Percentiles rank a stretch among this genome's conserved stretches.
These are phyloP conservation scores for Aplysina aerophoba DNA, from an alignment of 37 sponge, comb jelly and placozoan species.

Conservation along the genomic window DNA sequence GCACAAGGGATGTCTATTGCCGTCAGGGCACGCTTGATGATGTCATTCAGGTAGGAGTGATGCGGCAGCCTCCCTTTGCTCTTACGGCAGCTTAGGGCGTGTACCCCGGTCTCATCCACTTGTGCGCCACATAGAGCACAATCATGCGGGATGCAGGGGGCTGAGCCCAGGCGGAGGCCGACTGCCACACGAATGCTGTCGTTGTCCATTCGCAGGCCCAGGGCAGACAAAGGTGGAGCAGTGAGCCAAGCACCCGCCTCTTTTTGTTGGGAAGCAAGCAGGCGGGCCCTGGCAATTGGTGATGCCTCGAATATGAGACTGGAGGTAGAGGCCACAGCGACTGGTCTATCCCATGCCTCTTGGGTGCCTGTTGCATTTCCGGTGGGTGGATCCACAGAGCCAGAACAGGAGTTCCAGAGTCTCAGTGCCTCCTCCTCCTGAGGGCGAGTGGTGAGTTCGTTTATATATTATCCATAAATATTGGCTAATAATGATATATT, in stretches of 20 bases:
- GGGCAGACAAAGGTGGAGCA: conserved; percentile 36
- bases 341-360: conserved; percentile 37
- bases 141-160: conserved; percentile 41
- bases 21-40: conserved; percentile 30
- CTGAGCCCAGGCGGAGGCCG: conserved; percentile 43
- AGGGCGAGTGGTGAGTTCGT: too few relatives aligned
- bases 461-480: too few relatives aligned
- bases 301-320: conserved; percentile 20
- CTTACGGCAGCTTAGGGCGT: conserved; percentile 31
- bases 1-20: conserved; percentile 36
- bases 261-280: conserved; percentile 21
- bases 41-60: conserved; percentile 45
- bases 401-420: neutral
- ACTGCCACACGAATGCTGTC: conserved; percentile 37
- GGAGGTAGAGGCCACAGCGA: neutral
- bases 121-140: conserved; percentile 46
- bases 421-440: conserved; percentile 1
- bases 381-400: neutral
- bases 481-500: too few relatives aligned
- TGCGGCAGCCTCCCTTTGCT: conserved; percentile 33
- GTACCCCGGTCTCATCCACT: conserved; percentile 19
- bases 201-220: conserved; percentile 35
- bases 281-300: conserved; percentile 23
- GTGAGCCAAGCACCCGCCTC: conserved; percentile 45
- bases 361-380: conserved; percentile 1